These are phyloP conservation scores for Thaumatotibia leucotreta DNA, from an alignment of 1,140 invertebrate genomes.

Conservation along the genomic window DNA sequence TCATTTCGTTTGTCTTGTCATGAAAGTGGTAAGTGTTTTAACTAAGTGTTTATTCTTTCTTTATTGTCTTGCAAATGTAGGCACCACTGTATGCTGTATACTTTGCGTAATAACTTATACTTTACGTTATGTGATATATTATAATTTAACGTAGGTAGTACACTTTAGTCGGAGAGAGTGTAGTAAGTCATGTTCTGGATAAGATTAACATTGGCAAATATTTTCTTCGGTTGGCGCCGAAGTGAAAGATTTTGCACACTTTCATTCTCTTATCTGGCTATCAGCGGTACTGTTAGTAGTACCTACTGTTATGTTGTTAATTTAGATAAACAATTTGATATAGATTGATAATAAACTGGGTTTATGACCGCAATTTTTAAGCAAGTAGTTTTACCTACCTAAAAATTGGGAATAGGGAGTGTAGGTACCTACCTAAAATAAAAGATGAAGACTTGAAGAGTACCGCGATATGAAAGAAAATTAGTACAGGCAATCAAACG, in stretches of 20 bases:
- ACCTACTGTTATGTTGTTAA: conserved; percentile 37
- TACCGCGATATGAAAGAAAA: too few relatives aligned
- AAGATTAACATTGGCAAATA: neutral
- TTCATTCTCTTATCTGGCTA: conserved; percentile 24
- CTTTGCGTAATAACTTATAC: neutral
- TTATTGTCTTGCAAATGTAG: neutral
- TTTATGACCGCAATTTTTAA: neutral
- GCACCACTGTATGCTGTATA: neutral
- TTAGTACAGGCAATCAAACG: too few relatives aligned
- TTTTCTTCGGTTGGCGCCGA: neutral
- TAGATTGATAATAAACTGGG: neutral
- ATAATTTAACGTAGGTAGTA: neutral
- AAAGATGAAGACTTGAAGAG: too few relatives aligned
- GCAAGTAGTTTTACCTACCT: too few relatives aligned
- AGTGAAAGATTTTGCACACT: conserved; percentile 6
- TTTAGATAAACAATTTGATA: conserved; percentile 8
- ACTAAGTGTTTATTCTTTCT: neutral
- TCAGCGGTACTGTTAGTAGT: conserved; percentile 40
- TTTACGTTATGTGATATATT: neutral
- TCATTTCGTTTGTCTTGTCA: conserved; percentile 45
- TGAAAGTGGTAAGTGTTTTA: conserved; percentile 50
- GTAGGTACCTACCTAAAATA: too few relatives aligned
- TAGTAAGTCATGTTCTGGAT: neutral
- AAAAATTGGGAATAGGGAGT: too few relatives aligned
- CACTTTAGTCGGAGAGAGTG: neutral